phyloP scores from a whole-genome alignment of 2,888 invertebrate species.

The Chironomus riparius region DNA sequence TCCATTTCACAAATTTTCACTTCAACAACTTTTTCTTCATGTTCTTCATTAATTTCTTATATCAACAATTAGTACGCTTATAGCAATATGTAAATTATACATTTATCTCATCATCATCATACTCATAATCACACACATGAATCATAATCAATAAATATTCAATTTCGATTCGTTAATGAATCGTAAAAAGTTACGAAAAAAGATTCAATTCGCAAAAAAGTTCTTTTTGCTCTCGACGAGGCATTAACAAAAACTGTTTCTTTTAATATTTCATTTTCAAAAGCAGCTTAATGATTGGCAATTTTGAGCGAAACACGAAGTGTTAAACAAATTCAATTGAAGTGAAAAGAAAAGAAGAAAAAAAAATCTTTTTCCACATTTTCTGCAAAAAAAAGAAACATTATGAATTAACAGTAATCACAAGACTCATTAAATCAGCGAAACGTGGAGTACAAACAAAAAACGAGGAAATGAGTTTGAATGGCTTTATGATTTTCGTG shows the following conservation, averaged over 20 bases:
- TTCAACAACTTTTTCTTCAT: too few species aligned
- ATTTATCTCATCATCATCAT: too few species aligned
- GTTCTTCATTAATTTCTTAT: too few species aligned
- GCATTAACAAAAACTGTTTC: not conserved
- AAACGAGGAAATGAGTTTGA: not conserved
- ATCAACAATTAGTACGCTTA: too few species aligned
- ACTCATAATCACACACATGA: too few species aligned
- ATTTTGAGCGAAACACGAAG: not conserved
- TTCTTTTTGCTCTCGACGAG: not conserved
- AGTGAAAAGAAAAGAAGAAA: not conserved
- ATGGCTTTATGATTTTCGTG: too few species aligned
- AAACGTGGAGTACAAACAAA: not conserved
- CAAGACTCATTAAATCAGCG: not conserved
- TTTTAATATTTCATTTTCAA: not conserved
- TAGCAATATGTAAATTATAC: too few species aligned
- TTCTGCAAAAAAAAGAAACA: not conserved
- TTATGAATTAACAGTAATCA: constrained; percentile 21
- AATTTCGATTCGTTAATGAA: not conserved
- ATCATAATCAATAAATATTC: too few species aligned
- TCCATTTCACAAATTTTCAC: too few species aligned
- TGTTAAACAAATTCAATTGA: constrained; percentile 15
- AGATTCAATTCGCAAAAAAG: not conserved
- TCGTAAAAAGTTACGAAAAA: not conserved
- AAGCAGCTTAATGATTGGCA: not conserved
- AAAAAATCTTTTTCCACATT: not conserved